phyloP scores from a whole-genome alignment of 1,140 invertebrate species.

The Phymastichus coffea region DNA sequence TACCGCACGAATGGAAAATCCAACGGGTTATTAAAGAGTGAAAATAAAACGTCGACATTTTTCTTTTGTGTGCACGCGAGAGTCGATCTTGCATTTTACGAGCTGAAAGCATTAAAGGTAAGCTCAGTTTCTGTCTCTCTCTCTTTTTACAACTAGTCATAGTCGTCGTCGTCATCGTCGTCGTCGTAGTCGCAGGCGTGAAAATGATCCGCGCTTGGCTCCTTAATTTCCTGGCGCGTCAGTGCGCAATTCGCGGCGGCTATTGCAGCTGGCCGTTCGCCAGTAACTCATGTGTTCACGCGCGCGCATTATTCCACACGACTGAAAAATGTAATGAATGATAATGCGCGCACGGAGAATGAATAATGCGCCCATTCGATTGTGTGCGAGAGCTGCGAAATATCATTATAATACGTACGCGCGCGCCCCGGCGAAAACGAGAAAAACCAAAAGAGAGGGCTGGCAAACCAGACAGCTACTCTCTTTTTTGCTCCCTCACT shows the following conservation, averaged over 20 bases:
- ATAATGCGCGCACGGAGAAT: neutral
- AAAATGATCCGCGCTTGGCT: no score
- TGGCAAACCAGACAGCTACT: neutral
- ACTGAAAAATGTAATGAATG: conserved; percentile 11
- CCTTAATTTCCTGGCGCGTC: no score
- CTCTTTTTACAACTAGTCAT: no score
- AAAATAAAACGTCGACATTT: neutral
- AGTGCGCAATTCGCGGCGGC: no score
- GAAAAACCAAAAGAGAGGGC: conserved; percentile 6
- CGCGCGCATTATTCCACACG: neutral
- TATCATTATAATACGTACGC: neutral
- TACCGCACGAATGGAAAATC: conserved; percentile 6
- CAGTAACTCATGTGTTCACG: no score
- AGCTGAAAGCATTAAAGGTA: no score
- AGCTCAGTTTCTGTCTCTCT: no score
- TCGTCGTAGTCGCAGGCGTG: no score
- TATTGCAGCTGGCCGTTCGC: no score
- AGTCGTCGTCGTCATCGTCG: neutral
- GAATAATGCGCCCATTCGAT: conserved; percentile 8
- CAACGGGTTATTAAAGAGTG: conserved; percentile 7
- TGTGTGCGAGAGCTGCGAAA: neutral
- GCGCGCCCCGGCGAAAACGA: neutral
- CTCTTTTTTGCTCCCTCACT: neutral
- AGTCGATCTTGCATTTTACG: conserved; percentile 9
- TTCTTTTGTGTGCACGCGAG: neutral